Evolutionary conservation across 1,140 invertebrate genomes (phyloP), one percentile per base, ranked within the genome.

Genomic region (Trachymyrmex septentrionalis): DNA sequence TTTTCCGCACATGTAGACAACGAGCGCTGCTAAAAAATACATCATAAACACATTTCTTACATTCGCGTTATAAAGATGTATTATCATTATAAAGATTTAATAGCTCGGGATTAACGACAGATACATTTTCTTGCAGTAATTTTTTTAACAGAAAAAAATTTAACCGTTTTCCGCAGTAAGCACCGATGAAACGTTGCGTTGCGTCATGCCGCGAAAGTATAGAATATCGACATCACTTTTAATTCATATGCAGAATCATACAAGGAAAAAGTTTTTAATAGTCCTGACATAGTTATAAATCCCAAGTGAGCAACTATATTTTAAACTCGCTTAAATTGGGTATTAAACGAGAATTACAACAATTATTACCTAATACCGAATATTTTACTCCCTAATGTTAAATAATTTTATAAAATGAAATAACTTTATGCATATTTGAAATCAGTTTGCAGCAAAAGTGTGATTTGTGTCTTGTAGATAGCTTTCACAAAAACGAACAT

Each of bases 181-280:
- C 64, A 53, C 24, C 57, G 57, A 80, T 57, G 38, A 86, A 81
- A 86, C 66, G 10, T 59, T n/a, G n/a, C 21, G 76, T 86, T 86
- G 63, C 66, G 24, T 76, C 86, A 78, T 27, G 48, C 64, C 55
- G 63, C 73, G 72, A 75, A 87, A 86, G 88, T 80, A 50, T 50
- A 59, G 59, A 67, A 67, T 76, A 85, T 24, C 57, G 61, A 85
- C 75, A 71, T 80, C 14, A 44, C 27, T 82, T 69, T 75, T 84
- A 50, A 61, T 21, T 66, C 27, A 48, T 75, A 85, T 85, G 73
- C 16, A 64, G 55, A 77, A 50, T 30, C 16, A 64, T 50, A 30
- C 16, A 27, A 55, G 21, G 19, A 30, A 85, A 55, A 77, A 55
- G 34, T 85, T 75, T 85, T 75, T 50, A 44, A 84, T 85, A 44